Evolutionary conservation across 2,888 invertebrate genomes (phyloP).

Genomic region (Steinernema scapterisci): DNA sequence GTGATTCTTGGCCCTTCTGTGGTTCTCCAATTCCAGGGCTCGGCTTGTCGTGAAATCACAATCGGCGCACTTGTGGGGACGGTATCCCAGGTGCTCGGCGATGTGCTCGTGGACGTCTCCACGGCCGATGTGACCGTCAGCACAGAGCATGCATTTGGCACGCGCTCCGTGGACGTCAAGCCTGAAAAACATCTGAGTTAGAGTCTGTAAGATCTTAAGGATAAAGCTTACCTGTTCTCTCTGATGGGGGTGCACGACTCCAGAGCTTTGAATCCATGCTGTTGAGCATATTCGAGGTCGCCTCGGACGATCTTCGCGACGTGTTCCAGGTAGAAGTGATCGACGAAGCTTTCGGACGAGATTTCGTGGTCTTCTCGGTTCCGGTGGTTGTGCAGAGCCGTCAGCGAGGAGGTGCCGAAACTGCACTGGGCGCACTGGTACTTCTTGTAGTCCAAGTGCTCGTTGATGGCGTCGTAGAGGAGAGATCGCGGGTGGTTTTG

Average conservation of each 20-base stretch:
- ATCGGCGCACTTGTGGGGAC: background rate
- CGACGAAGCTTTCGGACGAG: background rate
- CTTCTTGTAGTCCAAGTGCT: background rate
- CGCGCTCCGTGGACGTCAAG: background rate
- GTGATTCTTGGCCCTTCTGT: background rate
- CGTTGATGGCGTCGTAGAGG: constrained; percentile 1
- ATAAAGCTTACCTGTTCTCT: background rate
- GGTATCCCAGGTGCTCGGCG: background rate
- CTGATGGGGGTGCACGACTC: background rate
- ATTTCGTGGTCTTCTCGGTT: background rate
- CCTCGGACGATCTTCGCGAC: background rate
- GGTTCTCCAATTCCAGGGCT: background rate
- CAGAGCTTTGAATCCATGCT: constrained; percentile 1
- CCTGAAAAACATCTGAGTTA: background rate
- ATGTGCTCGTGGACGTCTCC: background rate
- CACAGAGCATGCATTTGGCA: background rate
- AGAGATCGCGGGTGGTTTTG: background rate
- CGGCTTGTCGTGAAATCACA: background rate
- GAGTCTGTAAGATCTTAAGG: background rate
- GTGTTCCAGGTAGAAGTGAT: constrained; percentile 20
- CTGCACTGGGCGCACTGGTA: background rate
- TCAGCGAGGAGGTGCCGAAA: background rate
- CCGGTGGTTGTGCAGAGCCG: background rate
- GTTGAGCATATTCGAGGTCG: constrained; percentile 6
- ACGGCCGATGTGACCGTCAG: background rate